Evolutionary conservation across 2,888 invertebrate species (phyloP).

Genomic region (Synergus gifuensis): DNA sequence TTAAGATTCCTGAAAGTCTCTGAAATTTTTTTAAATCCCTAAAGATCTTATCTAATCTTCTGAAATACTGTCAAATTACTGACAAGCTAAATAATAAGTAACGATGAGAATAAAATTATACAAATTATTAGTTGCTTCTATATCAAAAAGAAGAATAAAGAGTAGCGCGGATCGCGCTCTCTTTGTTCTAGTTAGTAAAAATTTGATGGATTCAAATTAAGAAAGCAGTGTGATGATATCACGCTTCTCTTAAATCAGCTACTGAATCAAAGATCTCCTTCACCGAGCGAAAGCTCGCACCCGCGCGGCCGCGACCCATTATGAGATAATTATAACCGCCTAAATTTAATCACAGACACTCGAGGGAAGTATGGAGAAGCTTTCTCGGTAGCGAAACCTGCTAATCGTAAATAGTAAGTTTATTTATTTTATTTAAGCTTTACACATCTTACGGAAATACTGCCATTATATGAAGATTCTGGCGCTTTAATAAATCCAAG

Average conservation of each 20-base stretch:
- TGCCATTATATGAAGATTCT: background rate
- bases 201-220: background rate
- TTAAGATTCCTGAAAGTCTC: too few species aligned
- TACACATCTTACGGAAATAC: background rate
- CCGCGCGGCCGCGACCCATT: slow-evolving; percentile 37
- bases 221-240: background rate
- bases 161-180: too few species aligned
- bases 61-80: too few species aligned
- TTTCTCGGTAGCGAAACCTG: slow-evolving; percentile 35
- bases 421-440: slow-evolving; percentile 11
- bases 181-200: too few species aligned
- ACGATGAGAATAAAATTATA: too few species aligned
- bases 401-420: slow-evolving; percentile 30
- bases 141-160: too few species aligned
- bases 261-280: slow-evolving; percentile 11
- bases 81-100: too few species aligned
- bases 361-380: slow-evolving; percentile 37
- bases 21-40: too few species aligned
- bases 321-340: slow-evolving; percentile 31
- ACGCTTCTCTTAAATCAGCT: background rate
- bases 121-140: too few species aligned
- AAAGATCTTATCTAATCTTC: too few species aligned
- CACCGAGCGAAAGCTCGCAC: background rate
- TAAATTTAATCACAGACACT: slow-evolving; percentile 40
- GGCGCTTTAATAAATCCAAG: slow-evolving; percentile 10